Percentiles rank a stretch among this genome's conserved stretches.
Evolutionary conservation across 2,113 vertebrate species (phyloP).

Genomic region (Burhinus bistriatus): DNA sequence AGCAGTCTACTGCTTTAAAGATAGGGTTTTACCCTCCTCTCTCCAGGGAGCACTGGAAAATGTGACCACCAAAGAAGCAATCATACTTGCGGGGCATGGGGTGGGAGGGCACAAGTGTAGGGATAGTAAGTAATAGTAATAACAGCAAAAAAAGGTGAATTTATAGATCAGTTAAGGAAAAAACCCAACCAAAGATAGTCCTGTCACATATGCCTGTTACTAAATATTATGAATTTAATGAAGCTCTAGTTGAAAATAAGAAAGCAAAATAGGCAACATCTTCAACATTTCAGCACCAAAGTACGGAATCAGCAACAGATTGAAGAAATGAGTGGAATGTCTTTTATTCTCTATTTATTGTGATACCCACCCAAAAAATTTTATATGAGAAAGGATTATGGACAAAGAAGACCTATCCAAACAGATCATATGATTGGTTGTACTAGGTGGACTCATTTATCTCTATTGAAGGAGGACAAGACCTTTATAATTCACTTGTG

Average conservation of each 20-base stretch:
- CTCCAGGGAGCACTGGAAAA: background rate
- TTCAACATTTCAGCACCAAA: background rate
- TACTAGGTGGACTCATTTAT: background rate
- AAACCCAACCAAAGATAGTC: background rate
- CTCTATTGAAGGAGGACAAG: slow-evolving; percentile 17
- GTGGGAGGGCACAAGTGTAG: background rate
- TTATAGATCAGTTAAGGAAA: background rate
- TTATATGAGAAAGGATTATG: background rate
- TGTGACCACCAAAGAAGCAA: background rate
- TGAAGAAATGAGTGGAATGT: background rate
- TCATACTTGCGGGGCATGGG: fast-evolving
- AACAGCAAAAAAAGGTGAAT: background rate
- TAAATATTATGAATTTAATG: background rate
- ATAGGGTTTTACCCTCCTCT: fast-evolving
- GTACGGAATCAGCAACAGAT: background rate
- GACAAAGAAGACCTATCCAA: background rate
- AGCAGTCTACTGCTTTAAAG: background rate
- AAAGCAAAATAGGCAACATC: background rate
- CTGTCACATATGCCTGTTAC: background rate
- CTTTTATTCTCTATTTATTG: background rate
- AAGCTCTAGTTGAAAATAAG: background rate
- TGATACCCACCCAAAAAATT: background rate
- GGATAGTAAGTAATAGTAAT: background rate
- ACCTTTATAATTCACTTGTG: slow-evolving; percentile 54
- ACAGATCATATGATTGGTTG: background rate